A percentile compares a stretch with the other conserved stretches of the same genome.
Evolutionary conservation across 2,113 vertebrate genomes (phyloP).

Genomic region (Phrynocephalus versicolor): DNA sequence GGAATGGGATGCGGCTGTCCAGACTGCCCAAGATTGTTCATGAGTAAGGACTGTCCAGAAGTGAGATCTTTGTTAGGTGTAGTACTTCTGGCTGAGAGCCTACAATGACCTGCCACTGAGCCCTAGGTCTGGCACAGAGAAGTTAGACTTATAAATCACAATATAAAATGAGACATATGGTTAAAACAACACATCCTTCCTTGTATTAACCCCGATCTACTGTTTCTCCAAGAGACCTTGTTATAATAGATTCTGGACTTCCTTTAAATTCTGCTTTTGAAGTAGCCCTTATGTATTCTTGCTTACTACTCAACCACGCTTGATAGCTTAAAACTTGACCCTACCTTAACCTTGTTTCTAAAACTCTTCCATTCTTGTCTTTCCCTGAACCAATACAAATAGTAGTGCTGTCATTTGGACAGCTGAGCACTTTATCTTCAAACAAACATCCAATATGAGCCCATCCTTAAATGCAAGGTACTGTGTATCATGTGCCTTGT

Average conservation of each 20-base stretch:
- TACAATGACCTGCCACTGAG: no score
- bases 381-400: neutral
- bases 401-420: neutral
- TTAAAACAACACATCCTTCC: neutral
- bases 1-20: no score
- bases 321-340: neutral
- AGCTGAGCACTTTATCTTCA: neutral
- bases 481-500: neutral
- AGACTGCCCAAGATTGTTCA: no score
- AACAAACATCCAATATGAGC: neutral
- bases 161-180: neutral
- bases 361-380: neutral
- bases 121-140: no score
- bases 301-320: neutral
- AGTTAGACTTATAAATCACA: neutral
- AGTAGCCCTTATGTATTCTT: neutral
- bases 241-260: neutral
- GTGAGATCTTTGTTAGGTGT: no score
- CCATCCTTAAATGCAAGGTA: neutral
- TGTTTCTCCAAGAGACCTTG: neutral
- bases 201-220: neutral
- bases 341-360: neutral
- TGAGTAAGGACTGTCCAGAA: no score
- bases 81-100: no score
- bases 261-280: neutral